Evolutionary conservation across 2,888 invertebrate species (phyloP).

Genomic region (Seladonia tumulorum): DNA sequence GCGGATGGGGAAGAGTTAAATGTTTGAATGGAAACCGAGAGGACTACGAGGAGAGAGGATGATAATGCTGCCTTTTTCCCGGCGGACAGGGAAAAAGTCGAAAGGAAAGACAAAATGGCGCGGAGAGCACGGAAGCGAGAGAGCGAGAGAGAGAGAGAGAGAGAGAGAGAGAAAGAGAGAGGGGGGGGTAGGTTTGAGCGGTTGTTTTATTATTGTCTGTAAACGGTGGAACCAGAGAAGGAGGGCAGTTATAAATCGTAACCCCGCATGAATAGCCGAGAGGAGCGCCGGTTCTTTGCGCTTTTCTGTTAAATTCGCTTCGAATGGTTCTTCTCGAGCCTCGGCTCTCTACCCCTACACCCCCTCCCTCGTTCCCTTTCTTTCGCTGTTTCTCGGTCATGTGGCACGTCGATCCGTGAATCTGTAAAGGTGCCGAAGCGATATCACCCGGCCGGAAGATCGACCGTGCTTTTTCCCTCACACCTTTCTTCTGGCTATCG

Average conservation of each 20-base stretch:
- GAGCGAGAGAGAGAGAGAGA: background rate
- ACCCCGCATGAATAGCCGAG: conserved; percentile 79
- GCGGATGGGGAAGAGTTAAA: conserved; percentile 18
- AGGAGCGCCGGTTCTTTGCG: conserved; percentile 64
- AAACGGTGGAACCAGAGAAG: conserved; percentile 53
- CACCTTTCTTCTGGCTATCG: conserved; percentile 29
- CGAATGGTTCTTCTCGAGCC: conserved; percentile 28
- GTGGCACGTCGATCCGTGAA: conserved; percentile 56
- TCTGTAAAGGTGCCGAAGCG: conserved; percentile 49
- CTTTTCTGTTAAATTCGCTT: conserved; percentile 54
- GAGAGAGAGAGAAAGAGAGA: too few relatives aligned
- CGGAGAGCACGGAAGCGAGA: background rate
- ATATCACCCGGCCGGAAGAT: conserved; percentile 44
- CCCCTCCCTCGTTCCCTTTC: conserved; percentile 6
- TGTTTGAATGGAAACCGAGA: conserved; percentile 28
- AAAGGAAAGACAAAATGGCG: conserved; percentile 20
- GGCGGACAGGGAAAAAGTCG: background rate
- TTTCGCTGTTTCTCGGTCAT: conserved; percentile 7
- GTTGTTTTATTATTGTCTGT: conserved; percentile 64
- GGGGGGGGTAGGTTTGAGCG: background rate
- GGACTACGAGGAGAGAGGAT: conserved; percentile 17
- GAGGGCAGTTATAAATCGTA: conserved; percentile 79
- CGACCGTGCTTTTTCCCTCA: conserved; percentile 44
- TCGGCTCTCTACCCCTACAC: background rate
- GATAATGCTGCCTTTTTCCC: conserved; percentile 21